phyloP scores from a whole-genome alignment of 2,888 invertebrate species.

The Drosophila rubida region DNA sequence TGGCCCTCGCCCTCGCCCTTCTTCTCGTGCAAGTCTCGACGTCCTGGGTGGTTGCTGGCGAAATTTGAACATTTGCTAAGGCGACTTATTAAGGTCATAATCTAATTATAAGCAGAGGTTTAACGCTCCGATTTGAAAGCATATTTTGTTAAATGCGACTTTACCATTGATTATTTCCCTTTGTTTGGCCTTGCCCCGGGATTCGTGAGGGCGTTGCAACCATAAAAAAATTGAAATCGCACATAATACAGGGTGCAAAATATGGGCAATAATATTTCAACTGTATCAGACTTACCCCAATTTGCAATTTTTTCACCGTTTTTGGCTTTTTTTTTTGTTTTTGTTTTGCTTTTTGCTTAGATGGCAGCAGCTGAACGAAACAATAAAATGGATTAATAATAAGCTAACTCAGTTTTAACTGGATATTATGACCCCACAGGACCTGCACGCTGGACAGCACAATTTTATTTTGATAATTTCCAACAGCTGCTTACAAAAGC shows the following conservation, averaged over 20 bases:
- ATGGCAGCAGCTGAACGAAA: slow-evolving; percentile 52
- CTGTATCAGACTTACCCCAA: slow-evolving; percentile 39
- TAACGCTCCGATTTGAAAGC: slow-evolving; percentile 48
- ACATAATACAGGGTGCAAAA: slow-evolving; percentile 46
- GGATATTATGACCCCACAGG: slow-evolving; percentile 11
- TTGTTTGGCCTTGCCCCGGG: slow-evolving; percentile 27
- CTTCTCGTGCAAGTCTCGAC: background rate
- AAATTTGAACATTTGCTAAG: slow-evolving; percentile 75
- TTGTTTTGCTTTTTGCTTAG: slow-evolving; percentile 8
- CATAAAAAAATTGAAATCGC: slow-evolving; percentile 31
- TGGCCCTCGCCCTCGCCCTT: too few species aligned
- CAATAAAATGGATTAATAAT: slow-evolving; percentile 61
- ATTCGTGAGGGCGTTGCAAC: slow-evolving; percentile 32
- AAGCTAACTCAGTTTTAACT: slow-evolving; percentile 41
- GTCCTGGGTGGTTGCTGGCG: slow-evolving; percentile 17
- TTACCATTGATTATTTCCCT: slow-evolving; percentile 53
- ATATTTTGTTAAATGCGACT: slow-evolving; percentile 54
- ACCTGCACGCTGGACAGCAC: slow-evolving; percentile 4
- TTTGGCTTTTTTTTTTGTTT: background rate
- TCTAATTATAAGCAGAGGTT: slow-evolving; percentile 72
- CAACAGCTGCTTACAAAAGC: slow-evolving; percentile 4
- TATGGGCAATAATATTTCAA: slow-evolving; percentile 41
- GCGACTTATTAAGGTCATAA: slow-evolving; percentile 77
- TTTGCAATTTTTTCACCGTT: slow-evolving; percentile 17
- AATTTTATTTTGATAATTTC: background rate